Conservation (phyloP, 2,113 vertebrate genomes). For the Alethe castanea region DNA sequence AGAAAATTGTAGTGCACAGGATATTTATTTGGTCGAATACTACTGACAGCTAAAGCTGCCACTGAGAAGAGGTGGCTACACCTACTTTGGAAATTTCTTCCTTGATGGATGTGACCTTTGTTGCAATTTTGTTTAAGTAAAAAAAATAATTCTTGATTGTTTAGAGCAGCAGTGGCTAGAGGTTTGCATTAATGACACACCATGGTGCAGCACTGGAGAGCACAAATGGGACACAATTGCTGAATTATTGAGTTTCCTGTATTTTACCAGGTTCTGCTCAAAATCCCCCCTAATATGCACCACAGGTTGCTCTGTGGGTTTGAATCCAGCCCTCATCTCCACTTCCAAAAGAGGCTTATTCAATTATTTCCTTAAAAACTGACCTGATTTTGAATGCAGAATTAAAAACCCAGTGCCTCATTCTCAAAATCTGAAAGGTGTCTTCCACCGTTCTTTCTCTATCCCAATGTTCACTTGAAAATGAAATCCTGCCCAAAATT, state of each 20-base stretch:
- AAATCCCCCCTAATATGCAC: not conserved
- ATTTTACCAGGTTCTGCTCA: not conserved
- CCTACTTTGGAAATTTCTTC: not conserved
- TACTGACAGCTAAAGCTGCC: not conserved
- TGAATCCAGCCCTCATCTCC: not conserved
- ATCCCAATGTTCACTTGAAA: rapidly evolving
- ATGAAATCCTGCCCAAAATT: not conserved
- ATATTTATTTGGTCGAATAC: not conserved
- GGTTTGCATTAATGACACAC: not conserved
- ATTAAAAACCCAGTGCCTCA: rapidly evolving
- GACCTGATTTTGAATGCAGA: rapidly evolving
- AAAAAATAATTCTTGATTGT: not conserved
- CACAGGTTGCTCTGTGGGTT: not conserved
- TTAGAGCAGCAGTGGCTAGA: not conserved
- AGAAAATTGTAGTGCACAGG: not conserved
- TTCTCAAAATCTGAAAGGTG: not conserved
- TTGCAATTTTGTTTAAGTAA: not conserved
- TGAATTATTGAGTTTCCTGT: not conserved
- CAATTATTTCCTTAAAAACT: not conserved
- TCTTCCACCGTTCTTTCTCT: not conserved
- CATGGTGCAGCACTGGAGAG: not conserved
- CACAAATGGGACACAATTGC: not conserved
- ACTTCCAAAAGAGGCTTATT: not conserved
- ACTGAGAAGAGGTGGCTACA: not conserved
- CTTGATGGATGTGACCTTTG: not conserved